Base-by-base conservation (phyloP, 2,888 invertebrate species). In the Drosophila longiperda region DNA sequence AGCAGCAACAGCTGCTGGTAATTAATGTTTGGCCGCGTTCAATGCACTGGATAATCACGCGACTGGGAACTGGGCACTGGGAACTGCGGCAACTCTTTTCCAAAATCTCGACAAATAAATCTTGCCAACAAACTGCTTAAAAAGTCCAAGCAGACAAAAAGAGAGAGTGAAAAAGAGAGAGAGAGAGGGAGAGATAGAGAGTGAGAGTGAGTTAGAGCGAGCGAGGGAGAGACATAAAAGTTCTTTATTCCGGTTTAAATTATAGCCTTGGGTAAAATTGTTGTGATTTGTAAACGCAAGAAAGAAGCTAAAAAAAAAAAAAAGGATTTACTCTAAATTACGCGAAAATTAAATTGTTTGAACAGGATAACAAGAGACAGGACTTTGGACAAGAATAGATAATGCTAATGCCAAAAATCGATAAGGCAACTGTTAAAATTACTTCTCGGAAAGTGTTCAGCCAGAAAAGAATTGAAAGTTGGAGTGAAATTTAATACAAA, bases 31-130 rank as follows among this genome's bases (percentile, higher is more conserved):
- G 80, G 76, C 73, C 82, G 80, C 89, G 87, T 88, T 89, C 87
- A 89, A 87, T 89, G 85, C 87, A 90, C 88, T 85, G 87, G 80
- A 90, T 88, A 89, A 90, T 90, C 89, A 83, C 76, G 75, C 79
- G 79, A 75, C 82, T 75, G 78, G 67, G 60, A 68, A 72, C 72
- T 72, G 73, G 26, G 26, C 4, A 75, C 82, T 75, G 78, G 67
- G 58, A 68, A 75, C 68, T 72, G 73, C 79, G 75, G 70, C 81
- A 82, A 84, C 89, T 82, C 86, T 88, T 88, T 86, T 55, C 55
- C 72, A 57, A 83, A 86, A 86, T 86, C 88, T 88, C 87, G 57
- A 75, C 83, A 83, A 82, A 86, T 88, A 86, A 86, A 86, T 86
- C 88, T 88, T 59, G 64, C 45, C 75, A 82, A 66, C 70, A 76